Conservation (phyloP, 2,113 vertebrate genomes). For the Natator depressus region DNA sequence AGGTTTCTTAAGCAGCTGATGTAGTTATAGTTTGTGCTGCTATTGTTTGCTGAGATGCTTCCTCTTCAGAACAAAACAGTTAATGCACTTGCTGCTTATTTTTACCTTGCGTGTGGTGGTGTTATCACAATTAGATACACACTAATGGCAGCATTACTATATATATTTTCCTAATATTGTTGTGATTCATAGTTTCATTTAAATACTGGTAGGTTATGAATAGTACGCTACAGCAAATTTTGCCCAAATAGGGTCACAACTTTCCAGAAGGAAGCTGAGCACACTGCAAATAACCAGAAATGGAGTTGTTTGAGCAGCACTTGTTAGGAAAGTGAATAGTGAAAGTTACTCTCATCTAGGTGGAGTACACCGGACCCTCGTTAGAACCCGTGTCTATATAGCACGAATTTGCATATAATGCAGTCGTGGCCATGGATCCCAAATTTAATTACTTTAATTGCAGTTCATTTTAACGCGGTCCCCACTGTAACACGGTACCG, state of each 20-base stretch:
- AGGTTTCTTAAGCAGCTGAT: conserved; percentile 73
- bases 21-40: conserved; percentile 70
- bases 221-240: neutral
- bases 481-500: too few species aligned
- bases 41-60: conserved; percentile 74
- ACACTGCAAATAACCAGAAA: neutral
- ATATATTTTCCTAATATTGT: neutral
- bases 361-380: neutral
- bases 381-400: too few species aligned
- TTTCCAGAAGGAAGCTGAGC: neutral
- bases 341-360: neutral
- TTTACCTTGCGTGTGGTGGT: conserved; percentile 56
- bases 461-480: too few species aligned
- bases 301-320: neutral
- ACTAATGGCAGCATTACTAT: neutral
- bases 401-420: too few species aligned
- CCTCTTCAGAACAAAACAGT: conserved; percentile 38
- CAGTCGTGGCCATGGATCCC: too few species aligned
- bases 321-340: neutral
- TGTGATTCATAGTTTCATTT: neutral
- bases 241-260: neutral
- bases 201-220: neutral
- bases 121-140: conserved; percentile 32
- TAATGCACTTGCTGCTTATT: conserved; percentile 66
- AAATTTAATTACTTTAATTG: too few species aligned